Conservation (phyloP, 2,888 invertebrate genomes). For the Eupithecia subfuscata region DNA sequence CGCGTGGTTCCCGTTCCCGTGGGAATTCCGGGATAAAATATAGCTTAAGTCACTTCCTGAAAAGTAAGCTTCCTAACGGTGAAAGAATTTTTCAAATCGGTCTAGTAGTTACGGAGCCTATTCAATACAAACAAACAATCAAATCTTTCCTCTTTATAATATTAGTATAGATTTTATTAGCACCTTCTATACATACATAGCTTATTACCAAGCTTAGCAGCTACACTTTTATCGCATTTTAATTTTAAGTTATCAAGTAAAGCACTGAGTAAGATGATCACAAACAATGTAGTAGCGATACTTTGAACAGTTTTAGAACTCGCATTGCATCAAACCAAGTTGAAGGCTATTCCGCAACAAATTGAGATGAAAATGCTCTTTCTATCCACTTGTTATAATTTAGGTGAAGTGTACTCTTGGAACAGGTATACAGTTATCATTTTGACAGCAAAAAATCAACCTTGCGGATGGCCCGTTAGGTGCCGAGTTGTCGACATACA, state of each 20-base stretch:
- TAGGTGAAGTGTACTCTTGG: slow-evolving; percentile 58
- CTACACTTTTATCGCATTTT: too few relatives aligned
- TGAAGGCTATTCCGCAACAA: slow-evolving; percentile 4
- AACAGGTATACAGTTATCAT: slow-evolving; percentile 70
- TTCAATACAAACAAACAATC: too few relatives aligned
- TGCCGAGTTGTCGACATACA: slow-evolving; percentile 57
- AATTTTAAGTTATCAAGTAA: neutral
- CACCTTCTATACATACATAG: too few relatives aligned
- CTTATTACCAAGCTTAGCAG: too few relatives aligned
- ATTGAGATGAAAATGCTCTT: slow-evolving; percentile 51
- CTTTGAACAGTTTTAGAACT: neutral
- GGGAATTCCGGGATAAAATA: too few relatives aligned
- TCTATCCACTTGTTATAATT: slow-evolving; percentile 45
- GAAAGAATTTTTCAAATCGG: too few relatives aligned
- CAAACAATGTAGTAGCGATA: neutral
- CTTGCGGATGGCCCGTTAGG: slow-evolving; percentile 66
- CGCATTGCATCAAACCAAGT: neutral
- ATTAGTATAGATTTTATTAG: too few relatives aligned
- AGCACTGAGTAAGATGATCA: neutral
- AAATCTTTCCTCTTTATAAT: too few relatives aligned
- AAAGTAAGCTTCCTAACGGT: too few relatives aligned
- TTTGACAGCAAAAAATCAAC: slow-evolving; percentile 77
- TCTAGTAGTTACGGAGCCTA: too few relatives aligned
- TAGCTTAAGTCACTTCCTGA: too few relatives aligned
- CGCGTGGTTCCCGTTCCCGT: too few relatives aligned